These are phyloP conservation scores for Theretra japonica DNA, from an alignment of 2,888 invertebrate genomes.

Conservation along the genomic window DNA sequence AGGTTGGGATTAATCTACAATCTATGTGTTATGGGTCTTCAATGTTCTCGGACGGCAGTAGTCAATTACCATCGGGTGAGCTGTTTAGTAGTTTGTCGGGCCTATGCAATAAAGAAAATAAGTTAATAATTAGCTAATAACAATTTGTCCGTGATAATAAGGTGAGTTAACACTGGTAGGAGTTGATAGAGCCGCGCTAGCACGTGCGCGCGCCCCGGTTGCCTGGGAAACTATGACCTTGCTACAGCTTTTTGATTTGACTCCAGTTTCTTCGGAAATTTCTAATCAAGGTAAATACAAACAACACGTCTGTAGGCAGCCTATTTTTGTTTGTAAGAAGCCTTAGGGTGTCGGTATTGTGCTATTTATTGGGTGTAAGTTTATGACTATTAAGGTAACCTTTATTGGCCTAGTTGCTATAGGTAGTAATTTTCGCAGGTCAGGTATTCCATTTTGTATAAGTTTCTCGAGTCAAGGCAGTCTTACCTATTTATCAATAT, in stretches of 20 bases:
- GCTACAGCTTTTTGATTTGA: conserved; percentile 40
- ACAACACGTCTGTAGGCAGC: conserved; percentile 11
- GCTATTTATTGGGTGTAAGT: background rate
- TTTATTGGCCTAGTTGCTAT: background rate
- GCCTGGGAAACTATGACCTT: conserved; percentile 49
- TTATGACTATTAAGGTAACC: background rate
- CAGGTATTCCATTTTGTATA: too few relatives aligned
- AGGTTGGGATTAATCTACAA: too few relatives aligned
- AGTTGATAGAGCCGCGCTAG: conserved; percentile 42
- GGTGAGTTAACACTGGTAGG: conserved; percentile 24
- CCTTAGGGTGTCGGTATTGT: background rate
- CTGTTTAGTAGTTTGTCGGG: too few relatives aligned
- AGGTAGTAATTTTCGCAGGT: too few relatives aligned
- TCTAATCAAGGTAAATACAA: conserved; percentile 20
- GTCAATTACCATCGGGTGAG: too few relatives aligned
- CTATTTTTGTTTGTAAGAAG: conserved; percentile 7
- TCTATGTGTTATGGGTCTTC: too few relatives aligned
- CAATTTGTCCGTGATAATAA: background rate
- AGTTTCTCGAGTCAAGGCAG: too few relatives aligned
- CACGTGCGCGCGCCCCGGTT: conserved; percentile 47
- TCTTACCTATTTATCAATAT: too few relatives aligned
- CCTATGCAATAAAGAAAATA: too few relatives aligned
- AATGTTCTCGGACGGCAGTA: too few relatives aligned
- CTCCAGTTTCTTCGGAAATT: conserved; percentile 33
- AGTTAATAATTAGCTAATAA: background rate